A percentile compares a stretch with the other conserved stretches of the same genome.
Conservation (phyloP, 2,797 vertebrate genomes). For the Arctocebus calabarensis region DNA sequence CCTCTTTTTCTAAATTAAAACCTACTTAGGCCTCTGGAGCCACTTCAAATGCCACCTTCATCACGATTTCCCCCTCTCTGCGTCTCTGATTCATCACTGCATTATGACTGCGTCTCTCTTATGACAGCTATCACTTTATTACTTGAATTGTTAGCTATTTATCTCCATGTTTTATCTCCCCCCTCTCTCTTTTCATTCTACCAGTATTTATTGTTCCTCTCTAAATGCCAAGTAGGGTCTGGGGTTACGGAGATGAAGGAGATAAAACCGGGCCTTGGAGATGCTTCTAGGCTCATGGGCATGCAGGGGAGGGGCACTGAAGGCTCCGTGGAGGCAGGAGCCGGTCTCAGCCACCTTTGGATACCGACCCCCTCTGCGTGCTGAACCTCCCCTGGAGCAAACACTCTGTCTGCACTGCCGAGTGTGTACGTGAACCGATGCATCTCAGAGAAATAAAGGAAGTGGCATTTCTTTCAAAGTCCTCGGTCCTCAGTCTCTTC, state of each 20-base stretch:
- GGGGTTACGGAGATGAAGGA: not conserved
- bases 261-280: fast-evolving
- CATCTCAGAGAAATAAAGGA: not conserved
- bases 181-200: not conserved
- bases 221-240: slow-evolving; percentile 34
- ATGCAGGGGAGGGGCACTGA: fast-evolving
- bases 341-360: not conserved
- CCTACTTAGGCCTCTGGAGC: not conserved
- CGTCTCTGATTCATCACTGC: not conserved
- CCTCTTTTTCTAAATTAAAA: not conserved
- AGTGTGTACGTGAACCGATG: fast-evolving
- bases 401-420: fast-evolving
- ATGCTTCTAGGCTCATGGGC: fast-evolving
- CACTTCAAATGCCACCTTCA: not conserved
- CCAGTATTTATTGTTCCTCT: slow-evolving; percentile 62
- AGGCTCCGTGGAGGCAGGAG: fast-evolving
- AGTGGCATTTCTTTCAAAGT: not conserved
- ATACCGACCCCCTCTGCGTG: fast-evolving
- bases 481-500: not conserved
- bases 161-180: slow-evolving; percentile 57
- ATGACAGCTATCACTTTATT: not conserved
- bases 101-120: not conserved
- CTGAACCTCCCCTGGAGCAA: fast-evolving
- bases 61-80: fast-evolving
- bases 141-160: slow-evolving; percentile 32